phyloP scores from a whole-genome alignment of 2,888 invertebrate genomes.

The Phaonia tiefii region DNA sequence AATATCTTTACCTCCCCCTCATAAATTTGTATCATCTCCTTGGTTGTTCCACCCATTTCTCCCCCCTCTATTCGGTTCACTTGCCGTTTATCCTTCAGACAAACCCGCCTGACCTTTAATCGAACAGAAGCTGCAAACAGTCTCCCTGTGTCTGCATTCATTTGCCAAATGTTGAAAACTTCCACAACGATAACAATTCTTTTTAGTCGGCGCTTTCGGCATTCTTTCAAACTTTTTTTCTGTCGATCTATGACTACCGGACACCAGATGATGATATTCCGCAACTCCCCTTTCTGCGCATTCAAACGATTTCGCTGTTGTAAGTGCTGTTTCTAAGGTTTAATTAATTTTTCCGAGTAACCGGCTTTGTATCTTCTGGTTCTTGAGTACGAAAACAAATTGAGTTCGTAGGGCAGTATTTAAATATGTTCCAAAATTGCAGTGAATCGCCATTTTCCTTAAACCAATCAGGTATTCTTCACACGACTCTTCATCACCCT shows the following conservation, averaged over 20 bases:
- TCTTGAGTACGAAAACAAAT: slow-evolving; percentile 70
- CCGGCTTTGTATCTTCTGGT: slow-evolving; percentile 69
- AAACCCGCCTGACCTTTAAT: slow-evolving; percentile 36
- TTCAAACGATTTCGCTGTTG: slow-evolving; percentile 70
- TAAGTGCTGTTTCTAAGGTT: slow-evolving; percentile 64
- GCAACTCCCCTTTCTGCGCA: slow-evolving; percentile 66
- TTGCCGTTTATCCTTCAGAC: slow-evolving; percentile 3
- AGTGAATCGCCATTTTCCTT: slow-evolving; percentile 65
- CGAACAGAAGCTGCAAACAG: slow-evolving; percentile 18
- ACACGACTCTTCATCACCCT: slow-evolving; percentile 68
- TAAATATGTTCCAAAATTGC: slow-evolving; percentile 69
- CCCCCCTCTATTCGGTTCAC: no score
- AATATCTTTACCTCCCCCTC: slow-evolving; percentile 21
- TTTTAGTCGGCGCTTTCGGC: background rate
- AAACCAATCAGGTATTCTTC: slow-evolving; percentile 67
- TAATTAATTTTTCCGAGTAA: slow-evolving; percentile 69
- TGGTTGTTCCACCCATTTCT: no score
- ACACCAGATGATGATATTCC: slow-evolving; percentile 58
- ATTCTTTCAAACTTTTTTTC: background rate
- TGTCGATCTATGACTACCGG: background rate
- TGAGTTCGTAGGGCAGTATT: slow-evolving; percentile 70
- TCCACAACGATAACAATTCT: slow-evolving; percentile 26
- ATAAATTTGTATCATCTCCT: slow-evolving; percentile 28
- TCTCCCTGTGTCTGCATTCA: slow-evolving; percentile 36
- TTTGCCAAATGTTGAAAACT: slow-evolving; percentile 23